phyloP scores from a whole-genome alignment of 2,113 vertebrate genomes.

The Gadus chalcogrammus region DNA sequence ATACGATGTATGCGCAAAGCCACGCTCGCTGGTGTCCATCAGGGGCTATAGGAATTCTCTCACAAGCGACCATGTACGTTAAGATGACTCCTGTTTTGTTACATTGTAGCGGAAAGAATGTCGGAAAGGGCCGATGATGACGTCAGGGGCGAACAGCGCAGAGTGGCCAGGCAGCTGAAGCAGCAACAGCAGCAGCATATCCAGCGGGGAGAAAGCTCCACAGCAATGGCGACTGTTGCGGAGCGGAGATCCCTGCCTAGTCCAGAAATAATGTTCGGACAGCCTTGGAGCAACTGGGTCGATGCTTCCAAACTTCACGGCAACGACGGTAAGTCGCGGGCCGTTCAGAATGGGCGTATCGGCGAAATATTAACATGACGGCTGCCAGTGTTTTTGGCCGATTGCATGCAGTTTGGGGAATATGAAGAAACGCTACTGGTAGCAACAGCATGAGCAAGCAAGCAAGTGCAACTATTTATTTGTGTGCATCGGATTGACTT shows the following conservation, averaged over 20 bases:
- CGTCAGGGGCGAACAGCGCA: constrained; percentile 95
- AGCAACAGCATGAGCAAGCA: constrained; percentile 62
- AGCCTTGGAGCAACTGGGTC: constrained; percentile 94
- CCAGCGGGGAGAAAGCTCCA: constrained; percentile 81
- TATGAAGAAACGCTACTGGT: constrained; percentile 70
- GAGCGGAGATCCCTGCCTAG: constrained; percentile 93
- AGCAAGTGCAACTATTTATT: constrained; percentile 78
- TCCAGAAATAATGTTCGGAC: constrained; percentile 93
- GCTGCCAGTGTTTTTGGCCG: constrained; percentile 64
- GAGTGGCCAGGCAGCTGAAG: constrained; percentile 81
- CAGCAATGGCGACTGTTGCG: constrained; percentile 91
- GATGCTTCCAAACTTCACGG: constrained; percentile 91
- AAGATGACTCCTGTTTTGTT: constrained; percentile 78
- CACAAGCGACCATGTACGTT: no score
- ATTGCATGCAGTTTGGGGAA: constrained; percentile 70
- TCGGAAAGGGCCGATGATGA: constrained; percentile 97
- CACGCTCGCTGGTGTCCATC: no score
- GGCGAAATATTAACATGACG: constrained; percentile 54
- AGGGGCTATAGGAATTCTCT: no score
- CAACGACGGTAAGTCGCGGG: constrained; percentile 86
- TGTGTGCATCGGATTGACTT: constrained; percentile 60
- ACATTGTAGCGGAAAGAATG: constrained; percentile 98
- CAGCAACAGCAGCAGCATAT: constrained; percentile 74
- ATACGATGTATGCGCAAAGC: no score
- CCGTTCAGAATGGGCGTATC: constrained; percentile 45